Conservation (phyloP, 2,797 vertebrate species). For the Anolis apletophallus region DNA sequence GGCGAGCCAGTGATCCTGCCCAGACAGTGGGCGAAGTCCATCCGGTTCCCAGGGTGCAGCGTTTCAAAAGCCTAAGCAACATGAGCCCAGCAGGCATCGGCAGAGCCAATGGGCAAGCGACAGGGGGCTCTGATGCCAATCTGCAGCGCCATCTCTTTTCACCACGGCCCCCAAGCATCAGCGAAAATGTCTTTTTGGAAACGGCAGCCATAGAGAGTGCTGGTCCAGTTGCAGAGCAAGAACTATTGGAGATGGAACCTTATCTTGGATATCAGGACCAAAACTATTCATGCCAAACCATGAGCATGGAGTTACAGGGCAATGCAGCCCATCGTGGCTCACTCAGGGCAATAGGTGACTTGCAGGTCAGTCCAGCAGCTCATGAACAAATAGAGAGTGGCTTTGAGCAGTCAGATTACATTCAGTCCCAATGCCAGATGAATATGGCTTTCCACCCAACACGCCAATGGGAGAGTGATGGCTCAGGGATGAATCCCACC, state of each 20-base stretch:
- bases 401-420: constrained; percentile 84
- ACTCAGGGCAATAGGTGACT: constrained; percentile 61
- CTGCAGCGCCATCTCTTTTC: constrained; percentile 87
- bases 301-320: constrained; percentile 66
- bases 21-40: constrained; percentile 78
- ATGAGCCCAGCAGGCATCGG: constrained; percentile 77
- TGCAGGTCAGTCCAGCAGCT: constrained; percentile 60
- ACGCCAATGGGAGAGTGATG: constrained; percentile 65
- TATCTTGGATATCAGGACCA: constrained; percentile 82
- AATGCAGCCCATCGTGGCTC: constrained; percentile 75
- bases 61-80: constrained; percentile 80
- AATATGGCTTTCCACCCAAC: constrained; percentile 80
- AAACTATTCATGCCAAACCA: constrained; percentile 79
- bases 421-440: constrained; percentile 87
- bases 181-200: constrained; percentile 93
- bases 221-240: constrained; percentile 4
- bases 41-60: constrained; percentile 79
- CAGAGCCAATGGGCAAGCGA: constrained; percentile 77
- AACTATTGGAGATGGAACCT: constrained; percentile 74
- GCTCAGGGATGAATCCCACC: constrained; percentile 36
- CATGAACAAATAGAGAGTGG: constrained; percentile 78
- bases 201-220: constrained; percentile 77
- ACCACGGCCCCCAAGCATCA: constrained; percentile 91
- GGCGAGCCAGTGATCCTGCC: constrained; percentile 82
- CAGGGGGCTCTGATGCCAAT: constrained; percentile 82